phyloP scores from a whole-genome alignment of 2,113 vertebrate species.

The Naja naja region DNA sequence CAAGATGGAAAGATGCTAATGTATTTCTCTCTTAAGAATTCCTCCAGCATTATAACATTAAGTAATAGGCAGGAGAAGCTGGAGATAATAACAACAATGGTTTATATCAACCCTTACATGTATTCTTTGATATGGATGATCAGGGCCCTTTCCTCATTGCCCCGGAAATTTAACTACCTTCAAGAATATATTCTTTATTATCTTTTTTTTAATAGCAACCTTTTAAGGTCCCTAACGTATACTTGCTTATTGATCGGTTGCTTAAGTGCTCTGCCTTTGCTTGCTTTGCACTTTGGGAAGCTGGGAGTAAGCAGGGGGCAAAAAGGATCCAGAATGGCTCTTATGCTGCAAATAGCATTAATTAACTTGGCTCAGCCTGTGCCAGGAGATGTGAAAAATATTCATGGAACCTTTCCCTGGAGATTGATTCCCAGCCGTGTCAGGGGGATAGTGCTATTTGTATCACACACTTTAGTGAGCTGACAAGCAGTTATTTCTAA shows the following conservation, averaged over 20 bases:
- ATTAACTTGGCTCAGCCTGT: background rate
- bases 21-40: too few relatives aligned
- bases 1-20: background rate
- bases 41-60: background rate
- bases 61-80: background rate
- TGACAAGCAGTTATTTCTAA: slow-evolving; percentile 34
- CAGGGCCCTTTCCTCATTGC: too few relatives aligned
- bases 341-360: background rate
- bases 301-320: background rate
- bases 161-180: background rate
- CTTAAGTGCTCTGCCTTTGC: background rate
- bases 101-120: background rate
- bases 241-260: slow-evolving; percentile 4
- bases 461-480: background rate
- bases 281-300: background rate
- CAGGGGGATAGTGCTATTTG: background rate
- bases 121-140: background rate
- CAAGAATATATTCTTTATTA: background rate
- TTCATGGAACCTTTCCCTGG: background rate
- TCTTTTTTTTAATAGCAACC: background rate
- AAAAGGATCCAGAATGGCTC: background rate
- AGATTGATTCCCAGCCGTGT: background rate
- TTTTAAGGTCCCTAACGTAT: background rate
- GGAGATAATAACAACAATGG: background rate
- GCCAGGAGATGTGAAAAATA: slow-evolving; percentile 14